A percentile compares a stretch with the other conserved stretches of the same genome.
phyloP scores from a whole-genome alignment of 2,113 vertebrate species.

The Beaufortia kweichowensis region DNA sequence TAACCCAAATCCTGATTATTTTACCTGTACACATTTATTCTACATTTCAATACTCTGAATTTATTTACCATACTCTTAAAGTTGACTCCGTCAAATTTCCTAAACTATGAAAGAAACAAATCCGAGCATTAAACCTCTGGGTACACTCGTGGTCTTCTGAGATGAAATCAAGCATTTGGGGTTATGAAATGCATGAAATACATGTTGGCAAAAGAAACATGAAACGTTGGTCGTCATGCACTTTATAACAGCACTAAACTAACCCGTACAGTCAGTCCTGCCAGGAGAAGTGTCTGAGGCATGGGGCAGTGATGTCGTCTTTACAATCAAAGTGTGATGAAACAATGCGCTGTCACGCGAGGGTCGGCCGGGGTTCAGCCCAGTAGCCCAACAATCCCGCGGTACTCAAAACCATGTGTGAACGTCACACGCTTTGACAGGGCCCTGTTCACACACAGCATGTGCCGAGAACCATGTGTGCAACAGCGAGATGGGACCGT shows the following conservation, averaged over 20 bases:
- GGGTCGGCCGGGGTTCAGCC: slow-evolving; percentile 44
- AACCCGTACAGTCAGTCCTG: neutral
- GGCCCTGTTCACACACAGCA: slow-evolving; percentile 43
- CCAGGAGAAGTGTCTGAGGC: neutral
- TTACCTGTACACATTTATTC: too few relatives aligned
- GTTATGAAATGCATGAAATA: too few relatives aligned
- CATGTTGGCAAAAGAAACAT: too few relatives aligned
- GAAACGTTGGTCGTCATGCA: too few relatives aligned
- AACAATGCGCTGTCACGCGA: slow-evolving; percentile 23
- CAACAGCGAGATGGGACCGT: slow-evolving; percentile 33
- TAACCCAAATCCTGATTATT: too few relatives aligned
- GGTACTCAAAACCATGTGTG: slow-evolving; percentile 59
- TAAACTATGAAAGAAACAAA: too few relatives aligned
- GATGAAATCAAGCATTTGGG: too few relatives aligned
- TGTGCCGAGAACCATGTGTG: slow-evolving; percentile 49
- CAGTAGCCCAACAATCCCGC: slow-evolving; percentile 57
- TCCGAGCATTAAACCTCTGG: too few relatives aligned
- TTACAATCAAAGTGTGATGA: slow-evolving; percentile 11
- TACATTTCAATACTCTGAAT: too few relatives aligned
- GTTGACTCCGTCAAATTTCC: too few relatives aligned
- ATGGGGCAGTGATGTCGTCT: neutral
- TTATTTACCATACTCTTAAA: too few relatives aligned
- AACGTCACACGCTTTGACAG: slow-evolving; percentile 59
- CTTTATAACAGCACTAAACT: neutral
- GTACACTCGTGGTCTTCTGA: neutral